These are phyloP conservation scores for Engystomops pustulosus DNA, from an alignment of 2,113 vertebrate species.

Conservation along the genomic window DNA sequence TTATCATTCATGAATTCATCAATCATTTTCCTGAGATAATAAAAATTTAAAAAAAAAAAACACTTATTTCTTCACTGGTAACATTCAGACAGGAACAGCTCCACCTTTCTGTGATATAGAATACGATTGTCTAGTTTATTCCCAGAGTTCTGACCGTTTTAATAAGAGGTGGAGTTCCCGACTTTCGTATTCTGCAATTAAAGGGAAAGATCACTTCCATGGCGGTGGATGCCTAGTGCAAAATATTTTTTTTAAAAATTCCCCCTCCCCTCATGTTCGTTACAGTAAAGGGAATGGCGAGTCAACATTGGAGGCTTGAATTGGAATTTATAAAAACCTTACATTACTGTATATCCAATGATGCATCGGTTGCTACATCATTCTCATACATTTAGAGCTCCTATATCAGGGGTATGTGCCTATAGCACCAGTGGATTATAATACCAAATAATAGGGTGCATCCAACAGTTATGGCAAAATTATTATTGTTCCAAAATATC, in stretches of 20 bases:
- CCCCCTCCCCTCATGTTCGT: background rate
- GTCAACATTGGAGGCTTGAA: background rate
- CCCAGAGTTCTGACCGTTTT: conserved; percentile 21
- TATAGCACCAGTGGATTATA: too few relatives aligned
- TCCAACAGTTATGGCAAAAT: too few relatives aligned
- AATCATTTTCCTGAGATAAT: conserved; percentile 33
- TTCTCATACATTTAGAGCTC: too few relatives aligned
- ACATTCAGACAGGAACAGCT: conserved; percentile 2
- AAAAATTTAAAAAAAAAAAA: too few relatives aligned
- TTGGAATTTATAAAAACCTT: too few relatives aligned
- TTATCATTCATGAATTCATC: background rate
- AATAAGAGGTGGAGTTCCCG: background rate
- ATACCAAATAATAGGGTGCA: too few relatives aligned
- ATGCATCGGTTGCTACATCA: too few relatives aligned
- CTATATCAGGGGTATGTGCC: too few relatives aligned
- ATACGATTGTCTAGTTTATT: conserved; percentile 33
- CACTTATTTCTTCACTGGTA: background rate
- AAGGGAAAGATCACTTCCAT: background rate
- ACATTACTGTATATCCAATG: too few relatives aligned
- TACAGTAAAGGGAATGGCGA: background rate
- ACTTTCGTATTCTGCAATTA: background rate
- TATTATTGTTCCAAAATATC: too few relatives aligned
- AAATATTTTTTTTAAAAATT: background rate
- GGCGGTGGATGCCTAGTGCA: background rate
- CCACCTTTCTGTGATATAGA: background rate